phyloP scores from a whole-genome alignment of 2,888 invertebrate species.

The Synergus japonicus region DNA sequence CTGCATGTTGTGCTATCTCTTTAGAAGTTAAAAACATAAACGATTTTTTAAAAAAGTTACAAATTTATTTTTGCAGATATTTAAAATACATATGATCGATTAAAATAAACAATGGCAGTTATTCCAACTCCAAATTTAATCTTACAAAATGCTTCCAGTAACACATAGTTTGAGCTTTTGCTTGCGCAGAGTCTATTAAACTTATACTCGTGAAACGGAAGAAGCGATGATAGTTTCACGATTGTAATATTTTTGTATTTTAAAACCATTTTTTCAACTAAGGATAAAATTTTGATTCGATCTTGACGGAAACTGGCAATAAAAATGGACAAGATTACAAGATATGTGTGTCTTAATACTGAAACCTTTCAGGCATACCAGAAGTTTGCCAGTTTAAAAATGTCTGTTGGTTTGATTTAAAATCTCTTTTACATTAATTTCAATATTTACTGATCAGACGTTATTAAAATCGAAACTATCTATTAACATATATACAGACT shows the following conservation, averaged over 20 bases:
- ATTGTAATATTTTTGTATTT: not conserved
- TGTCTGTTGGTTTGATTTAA: not conserved
- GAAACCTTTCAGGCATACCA: slow-evolving; percentile 31
- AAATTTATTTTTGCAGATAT: slow-evolving; percentile 24
- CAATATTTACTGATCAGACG: slow-evolving; percentile 21
- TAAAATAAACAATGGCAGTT: not conserved
- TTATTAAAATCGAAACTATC: slow-evolving; percentile 28
- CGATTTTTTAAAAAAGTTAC: slow-evolving; percentile 2
- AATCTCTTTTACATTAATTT: slow-evolving; percentile 27
- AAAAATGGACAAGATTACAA: slow-evolving; percentile 5
- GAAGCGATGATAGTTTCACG: slow-evolving; percentile 19
- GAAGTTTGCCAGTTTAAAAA: not conserved
- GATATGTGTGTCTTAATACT: slow-evolving; percentile 5
- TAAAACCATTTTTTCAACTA: not conserved
- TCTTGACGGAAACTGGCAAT: not conserved
- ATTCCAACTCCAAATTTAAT: slow-evolving; percentile 19
- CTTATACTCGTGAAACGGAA: slow-evolving; percentile 9
- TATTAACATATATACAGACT: slow-evolving; percentile 41
- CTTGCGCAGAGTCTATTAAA: slow-evolving; percentile 19
- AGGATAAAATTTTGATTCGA: slow-evolving; percentile 6
- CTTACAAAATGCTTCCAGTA: slow-evolving; percentile 7
- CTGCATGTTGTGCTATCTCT: not conserved
- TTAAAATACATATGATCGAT: slow-evolving; percentile 24
- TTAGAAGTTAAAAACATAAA: not conserved
- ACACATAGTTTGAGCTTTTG: not conserved